These are phyloP conservation scores for Acanthosoma haemorrhoidale DNA, from an alignment of 2,888 invertebrate genomes.

Conservation along the genomic window DNA sequence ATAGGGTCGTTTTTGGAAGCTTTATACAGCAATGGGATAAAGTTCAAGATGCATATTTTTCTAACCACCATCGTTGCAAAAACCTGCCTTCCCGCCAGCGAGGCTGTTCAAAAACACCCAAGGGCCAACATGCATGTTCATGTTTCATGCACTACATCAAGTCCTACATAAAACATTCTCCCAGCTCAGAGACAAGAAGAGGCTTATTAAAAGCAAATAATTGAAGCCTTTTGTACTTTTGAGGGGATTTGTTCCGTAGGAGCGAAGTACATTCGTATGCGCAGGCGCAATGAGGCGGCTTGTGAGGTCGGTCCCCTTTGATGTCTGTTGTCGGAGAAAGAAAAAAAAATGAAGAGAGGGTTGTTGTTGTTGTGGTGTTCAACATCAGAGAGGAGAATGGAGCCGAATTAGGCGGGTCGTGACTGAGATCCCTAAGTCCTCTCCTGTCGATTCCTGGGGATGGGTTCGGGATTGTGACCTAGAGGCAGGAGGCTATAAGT, in stretches of 20 bases:
- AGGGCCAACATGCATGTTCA: background rate
- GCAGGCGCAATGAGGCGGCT: background rate
- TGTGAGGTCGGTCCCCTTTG: background rate
- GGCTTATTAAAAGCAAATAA: background rate
- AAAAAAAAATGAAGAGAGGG: background rate
- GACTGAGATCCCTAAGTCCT: background rate
- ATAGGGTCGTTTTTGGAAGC: too few species aligned
- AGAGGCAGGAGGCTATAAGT: too few species aligned
- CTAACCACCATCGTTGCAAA: too few species aligned
- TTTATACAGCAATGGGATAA: too few species aligned
- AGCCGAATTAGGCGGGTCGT: slow-evolving; percentile 13
- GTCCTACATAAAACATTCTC: background rate
- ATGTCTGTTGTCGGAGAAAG: background rate
- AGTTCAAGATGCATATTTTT: too few species aligned
- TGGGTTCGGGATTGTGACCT: too few species aligned
- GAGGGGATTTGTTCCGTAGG: slow-evolving; percentile 1
- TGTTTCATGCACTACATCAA: background rate
- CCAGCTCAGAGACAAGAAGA: background rate
- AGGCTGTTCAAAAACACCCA: too few species aligned
- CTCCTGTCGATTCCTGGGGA: too few species aligned
- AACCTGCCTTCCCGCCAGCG: too few species aligned
- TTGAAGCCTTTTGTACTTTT: too few species aligned
- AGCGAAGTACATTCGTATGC: too few species aligned
- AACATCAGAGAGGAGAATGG: background rate
- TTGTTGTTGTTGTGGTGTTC: background rate